These are phyloP conservation scores for Luscinia megarhynchos DNA, from an alignment of 2,797 vertebrate species.

Conservation along the genomic window DNA sequence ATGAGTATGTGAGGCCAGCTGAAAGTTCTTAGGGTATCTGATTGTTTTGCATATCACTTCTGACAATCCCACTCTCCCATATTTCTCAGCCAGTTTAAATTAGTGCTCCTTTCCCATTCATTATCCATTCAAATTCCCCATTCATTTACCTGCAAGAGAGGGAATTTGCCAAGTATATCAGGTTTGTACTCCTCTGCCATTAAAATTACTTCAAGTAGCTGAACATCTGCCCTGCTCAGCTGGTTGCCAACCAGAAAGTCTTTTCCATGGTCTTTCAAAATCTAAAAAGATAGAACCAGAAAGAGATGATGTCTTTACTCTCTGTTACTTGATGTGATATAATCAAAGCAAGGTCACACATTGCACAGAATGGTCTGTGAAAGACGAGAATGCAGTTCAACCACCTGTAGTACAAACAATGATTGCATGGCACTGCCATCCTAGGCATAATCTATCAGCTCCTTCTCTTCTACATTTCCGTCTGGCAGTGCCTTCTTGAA, in stretches of 20 bases:
- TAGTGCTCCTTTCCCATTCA: neutral
- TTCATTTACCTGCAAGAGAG: constrained; percentile 77
- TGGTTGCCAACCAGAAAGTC: constrained; percentile 85
- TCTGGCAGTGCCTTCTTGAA: neutral
- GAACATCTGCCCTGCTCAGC: constrained; percentile 86
- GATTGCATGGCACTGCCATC: neutral
- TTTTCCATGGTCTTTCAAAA: constrained; percentile 72
- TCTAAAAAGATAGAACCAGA: constrained; percentile 70
- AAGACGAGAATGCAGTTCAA: neutral
- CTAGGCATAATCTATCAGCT: neutral
- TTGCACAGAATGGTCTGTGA: neutral
- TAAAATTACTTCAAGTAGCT: constrained; percentile 84
- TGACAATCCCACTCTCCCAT: neutral
- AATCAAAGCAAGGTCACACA: neutral
- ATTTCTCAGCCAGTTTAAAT: neutral
- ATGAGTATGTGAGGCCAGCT: neutral
- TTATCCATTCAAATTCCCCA: neutral
- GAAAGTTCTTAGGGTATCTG: neutral
- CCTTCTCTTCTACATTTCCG: neutral
- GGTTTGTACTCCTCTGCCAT: constrained; percentile 85
- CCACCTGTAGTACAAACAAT: neutral
- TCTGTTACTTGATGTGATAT: too few relatives aligned
- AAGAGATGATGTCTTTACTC: neutral
- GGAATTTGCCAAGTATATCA: constrained; percentile 80
- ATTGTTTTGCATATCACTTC: neutral